phyloP scores from a whole-genome alignment of 2,888 invertebrate species.

The Holacanthella duospinosa region DNA sequence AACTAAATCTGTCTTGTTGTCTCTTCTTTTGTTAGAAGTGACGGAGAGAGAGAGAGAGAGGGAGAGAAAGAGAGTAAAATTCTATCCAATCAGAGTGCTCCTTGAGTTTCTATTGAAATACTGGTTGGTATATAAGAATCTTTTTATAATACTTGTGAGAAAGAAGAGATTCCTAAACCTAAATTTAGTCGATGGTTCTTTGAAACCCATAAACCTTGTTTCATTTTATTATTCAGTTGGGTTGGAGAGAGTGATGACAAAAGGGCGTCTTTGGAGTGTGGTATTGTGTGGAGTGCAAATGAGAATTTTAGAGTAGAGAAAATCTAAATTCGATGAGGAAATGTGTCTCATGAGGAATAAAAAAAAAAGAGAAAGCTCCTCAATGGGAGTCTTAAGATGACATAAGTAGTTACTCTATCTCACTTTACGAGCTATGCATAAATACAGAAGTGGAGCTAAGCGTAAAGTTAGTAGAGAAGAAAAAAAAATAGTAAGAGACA shows the following conservation, averaged over 20 bases:
- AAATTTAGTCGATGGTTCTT: background rate
- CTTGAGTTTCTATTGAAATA: too few species aligned
- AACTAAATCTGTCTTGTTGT: too few species aligned
- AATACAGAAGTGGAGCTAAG: background rate
- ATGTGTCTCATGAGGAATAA: background rate
- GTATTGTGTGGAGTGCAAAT: background rate
- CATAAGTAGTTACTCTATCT: conserved; percentile 3
- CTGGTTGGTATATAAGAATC: too few species aligned
- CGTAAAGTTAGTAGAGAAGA: background rate
- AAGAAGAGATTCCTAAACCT: too few species aligned
- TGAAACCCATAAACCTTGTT: background rate
- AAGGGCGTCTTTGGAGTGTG: background rate
- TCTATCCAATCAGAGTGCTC: too few species aligned
- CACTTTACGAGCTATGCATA: conserved; percentile 1
- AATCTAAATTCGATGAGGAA: conserved; percentile 1
- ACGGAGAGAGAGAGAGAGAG: too few species aligned
- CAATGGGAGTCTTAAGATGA: background rate
- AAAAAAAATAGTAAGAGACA: background rate
- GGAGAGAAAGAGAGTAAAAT: too few species aligned
- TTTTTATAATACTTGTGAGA: too few species aligned
- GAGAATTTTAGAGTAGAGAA: background rate
- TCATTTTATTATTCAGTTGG: background rate
- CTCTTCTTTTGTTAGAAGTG: too few species aligned
- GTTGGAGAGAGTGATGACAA: background rate
- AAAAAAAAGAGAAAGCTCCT: background rate